Evolutionary conservation across 1,140 invertebrate species (phyloP).

Genomic region (Heliconius nattereri): DNA sequence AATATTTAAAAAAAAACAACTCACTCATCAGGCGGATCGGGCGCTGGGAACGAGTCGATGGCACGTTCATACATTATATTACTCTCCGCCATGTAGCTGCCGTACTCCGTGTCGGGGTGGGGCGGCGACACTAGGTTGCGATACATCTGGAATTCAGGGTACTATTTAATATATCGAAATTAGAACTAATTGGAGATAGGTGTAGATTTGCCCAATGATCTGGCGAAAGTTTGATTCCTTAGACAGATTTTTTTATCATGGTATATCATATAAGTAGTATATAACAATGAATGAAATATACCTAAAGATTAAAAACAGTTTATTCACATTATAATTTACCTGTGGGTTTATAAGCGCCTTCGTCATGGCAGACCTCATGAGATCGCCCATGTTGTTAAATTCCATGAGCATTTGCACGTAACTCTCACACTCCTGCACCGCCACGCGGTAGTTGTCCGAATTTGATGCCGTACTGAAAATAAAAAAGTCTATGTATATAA

Average conservation of each 20-base stretch:
- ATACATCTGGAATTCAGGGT: constrained; percentile 79
- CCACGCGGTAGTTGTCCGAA: constrained; percentile 82
- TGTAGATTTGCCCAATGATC: no score
- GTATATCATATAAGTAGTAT: no score
- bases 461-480: constrained; percentile 61
- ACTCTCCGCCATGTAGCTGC: constrained; percentile 87
- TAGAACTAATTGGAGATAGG: no score
- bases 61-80: constrained; percentile 90
- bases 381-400: constrained; percentile 95
- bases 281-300: background rate
- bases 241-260: no score
- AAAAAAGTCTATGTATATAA: background rate
- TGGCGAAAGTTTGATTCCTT: no score
- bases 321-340: constrained; percentile 59
- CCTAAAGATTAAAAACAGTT: background rate
- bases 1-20: constrained; percentile 53
- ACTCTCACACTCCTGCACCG: constrained; percentile 90
- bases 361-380: constrained; percentile 96
- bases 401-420: constrained; percentile 95
- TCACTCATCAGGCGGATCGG: constrained; percentile 90
- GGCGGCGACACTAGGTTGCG: constrained; percentile 83
- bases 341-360: constrained; percentile 92
- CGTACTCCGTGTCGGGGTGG: constrained; percentile 84
- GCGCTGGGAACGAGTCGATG: constrained; percentile 88
- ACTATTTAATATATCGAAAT: background rate